Base-by-base conservation (phyloP, 2,113 vertebrate genomes). In the Cyprinus carpio region DNA sequence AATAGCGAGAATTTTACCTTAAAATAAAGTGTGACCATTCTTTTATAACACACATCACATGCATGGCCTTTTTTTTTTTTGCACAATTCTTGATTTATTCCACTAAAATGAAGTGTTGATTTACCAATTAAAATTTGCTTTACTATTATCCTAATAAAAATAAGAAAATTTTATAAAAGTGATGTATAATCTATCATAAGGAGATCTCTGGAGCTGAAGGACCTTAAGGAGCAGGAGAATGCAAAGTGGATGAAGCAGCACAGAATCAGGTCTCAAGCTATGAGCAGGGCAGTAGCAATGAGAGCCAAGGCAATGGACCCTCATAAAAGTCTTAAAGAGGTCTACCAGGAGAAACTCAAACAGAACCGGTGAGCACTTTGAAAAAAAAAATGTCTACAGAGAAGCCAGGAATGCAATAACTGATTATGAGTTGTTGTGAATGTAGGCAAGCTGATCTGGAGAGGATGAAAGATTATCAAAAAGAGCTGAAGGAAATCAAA, bases 221-320 rank as follows among this genome's bases (percentile, higher is more conserved):
- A 96, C 3, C 91, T 91, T 80, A 92, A 90, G 85, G 93, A 94
- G 25, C 93, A 93, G 87, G 93, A 96, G 90, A 94, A 92, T 34
- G 89, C 88, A 49, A 89, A 93, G 49, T 98, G 97, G 97, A 84
- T 95, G 87, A 95, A 91, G 81, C 94, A 89, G 78, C 94, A 96
- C 87, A 95, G 92, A 75, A 94, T 92, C 87, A 97, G 94, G 86
- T 93, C 95, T 78, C 93, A 96, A 83, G 93, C 94, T 27, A 94
- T 98, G 90, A 94, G 85, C 75, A 96, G 93, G 87, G 95, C 94
- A 0, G 90, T 99, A 82, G 89, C 89, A 29, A 92, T 93, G 15
- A 94, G 97, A 84, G 96, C 97, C 77, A 97, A 95, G 92, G 94
- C 96, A 49, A 92, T 97, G 93, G 97, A 99, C 90, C 96, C 96